A percentile compares a stretch with the other conserved stretches of the same genome.
These are phyloP conservation scores for Leptocoma aspasia DNA, from an alignment of 2,113 vertebrate species.

Conservation along the genomic window DNA sequence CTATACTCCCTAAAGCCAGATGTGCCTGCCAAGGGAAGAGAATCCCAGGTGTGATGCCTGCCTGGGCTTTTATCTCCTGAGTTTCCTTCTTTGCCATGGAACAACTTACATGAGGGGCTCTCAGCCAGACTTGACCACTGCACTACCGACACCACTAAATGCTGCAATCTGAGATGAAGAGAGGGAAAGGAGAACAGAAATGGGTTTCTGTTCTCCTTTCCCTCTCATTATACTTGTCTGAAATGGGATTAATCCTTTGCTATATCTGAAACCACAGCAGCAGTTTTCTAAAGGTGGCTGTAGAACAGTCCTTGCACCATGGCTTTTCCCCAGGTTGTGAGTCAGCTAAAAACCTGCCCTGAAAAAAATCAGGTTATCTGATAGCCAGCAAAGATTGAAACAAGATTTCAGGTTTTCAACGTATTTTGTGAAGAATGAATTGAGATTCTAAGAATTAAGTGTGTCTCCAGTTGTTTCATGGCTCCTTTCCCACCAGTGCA, in stretches of 20 bases:
- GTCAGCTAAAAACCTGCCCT: not conserved
- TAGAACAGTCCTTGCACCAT: not conserved
- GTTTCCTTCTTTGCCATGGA: not conserved
- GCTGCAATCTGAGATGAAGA: not conserved
- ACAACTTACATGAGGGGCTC: fast-evolving
- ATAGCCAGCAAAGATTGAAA: not conserved
- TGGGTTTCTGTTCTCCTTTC: not conserved
- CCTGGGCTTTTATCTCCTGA: not conserved
- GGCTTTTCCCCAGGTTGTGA: not conserved
- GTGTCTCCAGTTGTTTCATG: not conserved
- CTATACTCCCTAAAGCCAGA: not conserved
- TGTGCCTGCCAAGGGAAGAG: not conserved
- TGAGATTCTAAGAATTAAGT: not conserved
- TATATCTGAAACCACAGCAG: not conserved
- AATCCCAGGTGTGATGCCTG: not conserved
- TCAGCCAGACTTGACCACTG: not conserved
- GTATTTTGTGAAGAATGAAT: not conserved
- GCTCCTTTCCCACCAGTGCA: not conserved
- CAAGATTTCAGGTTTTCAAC: not conserved
- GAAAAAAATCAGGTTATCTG: not conserved
- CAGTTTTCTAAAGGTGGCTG: not conserved
- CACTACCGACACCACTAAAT: not conserved
- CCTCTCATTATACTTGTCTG: not conserved
- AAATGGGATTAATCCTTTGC: not conserved
- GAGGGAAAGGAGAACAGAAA: too few species aligned